These are phyloP conservation scores for Schmidtea mediterranea DNA, from an alignment of 1,140 invertebrate genomes.

Conservation along the genomic window DNA sequence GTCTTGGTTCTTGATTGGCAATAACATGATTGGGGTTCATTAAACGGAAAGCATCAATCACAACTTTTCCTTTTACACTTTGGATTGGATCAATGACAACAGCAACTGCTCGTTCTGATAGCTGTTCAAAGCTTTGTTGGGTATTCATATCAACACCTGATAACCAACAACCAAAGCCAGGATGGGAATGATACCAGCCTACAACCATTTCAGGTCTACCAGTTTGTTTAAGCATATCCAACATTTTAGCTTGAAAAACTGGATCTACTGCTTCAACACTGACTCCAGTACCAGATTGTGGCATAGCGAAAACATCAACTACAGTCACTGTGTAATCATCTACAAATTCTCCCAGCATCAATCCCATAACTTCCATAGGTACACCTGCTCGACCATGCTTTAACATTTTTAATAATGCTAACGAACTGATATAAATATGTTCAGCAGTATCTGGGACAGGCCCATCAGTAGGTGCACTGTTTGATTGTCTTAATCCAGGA, in stretches of 20 bases:
- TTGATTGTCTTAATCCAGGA: too few relatives aligned
- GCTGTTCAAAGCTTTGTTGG: conserved; percentile 91
- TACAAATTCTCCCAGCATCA: conserved; percentile 98
- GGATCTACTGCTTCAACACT: conserved; percentile 98
- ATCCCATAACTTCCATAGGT: conserved; percentile 99
- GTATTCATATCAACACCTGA: conserved; percentile 99
- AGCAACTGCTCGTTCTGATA: conserved; percentile 87
- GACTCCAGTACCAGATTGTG: conserved; percentile 89
- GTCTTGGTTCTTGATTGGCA: conserved; percentile 80
- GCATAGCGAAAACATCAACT: conserved; percentile 99
- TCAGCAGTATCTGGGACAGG: conserved; percentile 98
- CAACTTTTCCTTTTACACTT: conserved; percentile 61
- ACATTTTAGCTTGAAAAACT: conserved; percentile 98
- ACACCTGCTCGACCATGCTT: conserved; percentile 96
- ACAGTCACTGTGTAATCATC: conserved; percentile 97
- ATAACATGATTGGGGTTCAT: conserved; percentile 99
- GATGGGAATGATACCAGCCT: conserved; percentile 98
- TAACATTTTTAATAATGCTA: conserved; percentile 85
- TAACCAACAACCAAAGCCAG: conserved; percentile 96
- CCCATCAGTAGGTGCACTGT: too few relatives aligned
- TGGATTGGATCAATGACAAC: conserved; percentile 99
- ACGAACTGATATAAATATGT: conserved; percentile 80
- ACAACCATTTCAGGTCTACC: conserved; percentile 91
- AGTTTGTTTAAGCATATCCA: conserved; percentile 97
- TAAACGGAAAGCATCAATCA: conserved; percentile 24